phyloP scores from a whole-genome alignment of 2,888 invertebrate species.

The Drosophila yooni region DNA sequence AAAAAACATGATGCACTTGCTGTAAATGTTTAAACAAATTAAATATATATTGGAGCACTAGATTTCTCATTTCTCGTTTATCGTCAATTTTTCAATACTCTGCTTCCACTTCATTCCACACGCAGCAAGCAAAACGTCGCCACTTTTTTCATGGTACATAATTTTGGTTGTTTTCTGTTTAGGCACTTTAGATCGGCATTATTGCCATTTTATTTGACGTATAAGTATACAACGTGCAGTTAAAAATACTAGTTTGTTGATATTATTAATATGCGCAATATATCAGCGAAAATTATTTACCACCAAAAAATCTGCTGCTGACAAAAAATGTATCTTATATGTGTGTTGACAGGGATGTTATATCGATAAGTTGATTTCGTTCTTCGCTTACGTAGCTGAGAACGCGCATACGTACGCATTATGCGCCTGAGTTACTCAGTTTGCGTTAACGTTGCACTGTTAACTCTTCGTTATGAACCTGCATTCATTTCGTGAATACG shows the following conservation, averaged over 20 bases:
- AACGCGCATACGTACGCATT: conserved; percentile 23
- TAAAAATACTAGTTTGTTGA: conserved; percentile 32
- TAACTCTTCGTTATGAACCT: background rate
- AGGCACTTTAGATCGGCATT: conserved; percentile 3
- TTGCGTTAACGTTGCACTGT: conserved; percentile 7
- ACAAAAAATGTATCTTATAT: conserved; percentile 67
- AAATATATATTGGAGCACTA: conserved; percentile 31
- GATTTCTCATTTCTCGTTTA: conserved; percentile 45
- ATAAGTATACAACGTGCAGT: background rate
- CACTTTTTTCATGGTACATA: conserved; percentile 58
- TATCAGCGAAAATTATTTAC: conserved; percentile 59
- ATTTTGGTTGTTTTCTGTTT: conserved; percentile 15
- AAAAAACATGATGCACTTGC: conserved; percentile 37
- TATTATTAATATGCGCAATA: conserved; percentile 46
- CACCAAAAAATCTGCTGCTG: conserved; percentile 66
- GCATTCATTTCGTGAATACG: background rate
- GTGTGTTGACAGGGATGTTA: conserved; percentile 45
- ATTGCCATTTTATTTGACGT: background rate
- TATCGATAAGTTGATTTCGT: conserved; percentile 28
- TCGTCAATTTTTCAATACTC: conserved; percentile 51
- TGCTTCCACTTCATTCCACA: conserved; percentile 44
- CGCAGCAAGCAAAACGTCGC: conserved; percentile 60
- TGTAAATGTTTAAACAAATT: conserved; percentile 29
- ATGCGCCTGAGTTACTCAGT: conserved; percentile 12
- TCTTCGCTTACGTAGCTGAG: background rate